A percentile compares a stretch with the other conserved stretches of the same genome.
phyloP scores from a whole-genome alignment of 1,140 invertebrate genomes.

The Palaemon carinicauda region DNA sequence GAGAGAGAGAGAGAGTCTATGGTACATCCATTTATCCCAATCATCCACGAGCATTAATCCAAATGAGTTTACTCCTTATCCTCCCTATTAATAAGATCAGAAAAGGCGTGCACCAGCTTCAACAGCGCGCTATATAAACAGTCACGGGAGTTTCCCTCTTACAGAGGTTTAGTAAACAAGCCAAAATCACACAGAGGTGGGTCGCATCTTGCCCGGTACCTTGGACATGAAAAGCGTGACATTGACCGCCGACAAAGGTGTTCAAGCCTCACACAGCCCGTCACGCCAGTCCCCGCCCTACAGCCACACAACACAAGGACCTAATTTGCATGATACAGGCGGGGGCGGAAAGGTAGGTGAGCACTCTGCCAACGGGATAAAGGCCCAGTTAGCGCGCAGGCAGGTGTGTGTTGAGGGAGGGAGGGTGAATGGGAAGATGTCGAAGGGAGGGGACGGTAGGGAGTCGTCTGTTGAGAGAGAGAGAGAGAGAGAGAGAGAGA shows the following conservation, averaged over 20 bases:
- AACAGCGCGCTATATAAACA: background rate
- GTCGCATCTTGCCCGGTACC: slow-evolving; percentile 23
- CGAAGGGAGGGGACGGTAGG: background rate
- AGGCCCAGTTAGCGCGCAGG: slow-evolving; percentile 41
- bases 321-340: slow-evolving; percentile 19
- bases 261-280: background rate
- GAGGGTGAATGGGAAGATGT: background rate
- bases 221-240: slow-evolving; percentile 53
- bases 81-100: background rate
- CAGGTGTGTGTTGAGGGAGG: background rate
- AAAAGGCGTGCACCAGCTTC: background rate
- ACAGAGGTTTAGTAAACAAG: slow-evolving; percentile 20
- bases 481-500: background rate
- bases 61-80: background rate
- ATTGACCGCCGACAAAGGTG: slow-evolving; percentile 33
- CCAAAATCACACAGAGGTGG: background rate
- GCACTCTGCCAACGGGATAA: background rate
- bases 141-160: slow-evolving; percentile 35
- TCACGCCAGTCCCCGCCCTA: slow-evolving; percentile 12
- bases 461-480: background rate
- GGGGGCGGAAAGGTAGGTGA: background rate
- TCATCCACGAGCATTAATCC: background rate
- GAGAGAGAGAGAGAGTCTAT: too few relatives aligned
- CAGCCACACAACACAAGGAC: background rate
- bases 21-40: too few relatives aligned